Percentiles rank a stretch among this genome's conserved stretches.
Conservation (phyloP, 2,888 invertebrate genomes). For the Plagodis pulveraria region DNA sequence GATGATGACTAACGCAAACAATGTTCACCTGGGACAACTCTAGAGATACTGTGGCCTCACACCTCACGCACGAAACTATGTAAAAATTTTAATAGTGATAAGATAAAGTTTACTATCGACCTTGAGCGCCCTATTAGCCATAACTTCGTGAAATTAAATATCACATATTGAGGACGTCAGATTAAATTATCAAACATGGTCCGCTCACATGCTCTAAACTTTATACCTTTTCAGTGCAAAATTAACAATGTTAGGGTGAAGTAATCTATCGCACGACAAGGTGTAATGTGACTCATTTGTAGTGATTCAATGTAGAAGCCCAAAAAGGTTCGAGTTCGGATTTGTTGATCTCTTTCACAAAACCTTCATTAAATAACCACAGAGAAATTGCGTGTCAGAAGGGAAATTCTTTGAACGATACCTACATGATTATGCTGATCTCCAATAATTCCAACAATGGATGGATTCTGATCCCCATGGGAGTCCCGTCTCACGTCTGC, state of each 20-base stretch:
- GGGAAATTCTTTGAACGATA: conserved; percentile 36
- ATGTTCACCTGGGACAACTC: conserved; percentile 57
- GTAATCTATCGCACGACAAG: conserved; percentile 3
- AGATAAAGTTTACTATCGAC: conserved; percentile 56
- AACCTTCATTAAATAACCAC: no score
- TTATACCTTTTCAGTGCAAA: no score
- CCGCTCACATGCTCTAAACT: no score
- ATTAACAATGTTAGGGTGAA: no score
- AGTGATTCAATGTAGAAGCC: conserved; percentile 28
- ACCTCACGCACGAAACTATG: conserved; percentile 38
- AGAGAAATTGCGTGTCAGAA: no score
- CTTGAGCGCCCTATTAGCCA: not conserved
- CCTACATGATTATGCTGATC: conserved; percentile 82
- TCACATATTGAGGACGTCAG: not conserved
- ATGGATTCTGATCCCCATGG: conserved; percentile 74
- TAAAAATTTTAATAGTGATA: conserved; percentile 58
- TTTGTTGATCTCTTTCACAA: conserved; percentile 3
- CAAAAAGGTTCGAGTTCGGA: conserved; percentile 23
- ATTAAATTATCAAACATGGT: no score
- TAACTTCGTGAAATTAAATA: not conserved
- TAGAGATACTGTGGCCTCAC: conserved; percentile 56
- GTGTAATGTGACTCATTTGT: conserved; percentile 14
- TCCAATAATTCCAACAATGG: conserved; percentile 82
- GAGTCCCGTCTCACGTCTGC: conserved; percentile 64
- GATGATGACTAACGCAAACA: conserved; percentile 56